Evolutionary conservation across 2,888 invertebrate species (phyloP), one percentile per base, ranked within the genome.

Genomic region (Tipula vernalis): DNA sequence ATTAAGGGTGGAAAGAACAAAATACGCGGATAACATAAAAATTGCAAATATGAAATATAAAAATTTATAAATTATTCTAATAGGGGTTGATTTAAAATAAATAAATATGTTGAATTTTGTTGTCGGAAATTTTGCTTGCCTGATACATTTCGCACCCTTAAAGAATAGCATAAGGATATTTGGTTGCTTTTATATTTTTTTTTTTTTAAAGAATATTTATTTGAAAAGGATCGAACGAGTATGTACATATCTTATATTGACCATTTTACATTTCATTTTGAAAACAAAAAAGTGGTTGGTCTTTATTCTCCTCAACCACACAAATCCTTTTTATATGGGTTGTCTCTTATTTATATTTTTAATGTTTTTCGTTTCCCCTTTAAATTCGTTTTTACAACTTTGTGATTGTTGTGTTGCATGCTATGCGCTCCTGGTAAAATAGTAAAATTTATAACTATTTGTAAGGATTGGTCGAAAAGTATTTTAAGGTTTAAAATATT

Each of bases 351-450:
- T 71, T 71, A 71, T 10, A 4, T 51, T 71, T 28, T 71, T 71
- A 15, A 15, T 57, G 15, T n/a, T 15, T 28, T 57, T 57, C 3
- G 51, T 6, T 57, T 15, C 51, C 51, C 51, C 51, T 57, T 0
- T 28, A 10, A 18, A 10, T 51, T n/a, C 3, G 71, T 28, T 71
- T 71, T 71, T 28, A 71, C 71, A 71, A 10, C 2, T 28, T 83
- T 28, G 0, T 0, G 0, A 28, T 28, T 28, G 28, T 0, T 84
- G 86, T 18, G 36, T 87, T 86, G 15, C 0, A 0, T n/a, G 71
- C 85, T 86, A 88, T 91, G 91, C 41, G 88, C 88, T 89, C 91
- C 91, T 90, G 90, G 87, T 89, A 86, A 28, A 28, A 18, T 28
- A 18, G 71, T 71, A 71, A 71, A 71, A 71, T 5, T 2, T 28